A percentile compares a stretch with the other conserved stretches of the same genome.
Conservation (phyloP, 2,888 invertebrate species). For the Tridacna gigas region DNA sequence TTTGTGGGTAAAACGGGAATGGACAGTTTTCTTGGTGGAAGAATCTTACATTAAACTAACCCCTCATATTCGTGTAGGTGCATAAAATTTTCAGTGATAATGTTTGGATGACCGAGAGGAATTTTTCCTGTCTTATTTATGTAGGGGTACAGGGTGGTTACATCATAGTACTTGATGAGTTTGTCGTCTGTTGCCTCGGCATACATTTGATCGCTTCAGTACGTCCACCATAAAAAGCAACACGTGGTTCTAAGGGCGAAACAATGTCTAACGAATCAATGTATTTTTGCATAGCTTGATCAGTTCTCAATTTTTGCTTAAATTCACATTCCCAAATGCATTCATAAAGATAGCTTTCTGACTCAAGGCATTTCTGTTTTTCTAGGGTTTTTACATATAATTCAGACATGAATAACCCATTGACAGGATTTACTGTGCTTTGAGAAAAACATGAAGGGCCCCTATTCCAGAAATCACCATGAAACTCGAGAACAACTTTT, state of each 20-base stretch:
- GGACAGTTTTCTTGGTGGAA: slow-evolving; percentile 72
- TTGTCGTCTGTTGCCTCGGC: slow-evolving; percentile 56
- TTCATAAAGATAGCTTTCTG: slow-evolving; percentile 14
- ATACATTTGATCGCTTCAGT: slow-evolving; percentile 70
- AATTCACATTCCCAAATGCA: slow-evolving; percentile 36
- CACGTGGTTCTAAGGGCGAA: slow-evolving; percentile 68
- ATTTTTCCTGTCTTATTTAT: slow-evolving; percentile 68
- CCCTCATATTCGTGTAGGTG: slow-evolving; percentile 68
- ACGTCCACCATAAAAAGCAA: slow-evolving; percentile 75
- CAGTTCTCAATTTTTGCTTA: slow-evolving; percentile 13
- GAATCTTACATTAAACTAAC: slow-evolving; percentile 69
- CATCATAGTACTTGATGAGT: slow-evolving; percentile 70
- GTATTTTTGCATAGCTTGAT: slow-evolving; percentile 50
- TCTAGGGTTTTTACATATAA: slow-evolving; percentile 30
- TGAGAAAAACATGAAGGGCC: slow-evolving; percentile 30
- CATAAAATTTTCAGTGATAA: slow-evolving; percentile 69
- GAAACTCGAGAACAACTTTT: neutral
- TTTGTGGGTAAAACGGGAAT: slow-evolving; percentile 77
- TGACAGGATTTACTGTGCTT: slow-evolving; percentile 26
- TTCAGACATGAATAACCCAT: slow-evolving; percentile 28
- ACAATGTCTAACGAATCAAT: slow-evolving; percentile 50
- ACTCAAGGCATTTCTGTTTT: slow-evolving; percentile 18
- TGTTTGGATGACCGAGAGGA: slow-evolving; percentile 72
- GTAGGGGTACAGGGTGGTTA: slow-evolving; percentile 74
- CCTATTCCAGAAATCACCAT: slow-evolving; percentile 45